Conservation (phyloP, 2,113 vertebrate genomes). For the Laterallus jamaicensis region DNA sequence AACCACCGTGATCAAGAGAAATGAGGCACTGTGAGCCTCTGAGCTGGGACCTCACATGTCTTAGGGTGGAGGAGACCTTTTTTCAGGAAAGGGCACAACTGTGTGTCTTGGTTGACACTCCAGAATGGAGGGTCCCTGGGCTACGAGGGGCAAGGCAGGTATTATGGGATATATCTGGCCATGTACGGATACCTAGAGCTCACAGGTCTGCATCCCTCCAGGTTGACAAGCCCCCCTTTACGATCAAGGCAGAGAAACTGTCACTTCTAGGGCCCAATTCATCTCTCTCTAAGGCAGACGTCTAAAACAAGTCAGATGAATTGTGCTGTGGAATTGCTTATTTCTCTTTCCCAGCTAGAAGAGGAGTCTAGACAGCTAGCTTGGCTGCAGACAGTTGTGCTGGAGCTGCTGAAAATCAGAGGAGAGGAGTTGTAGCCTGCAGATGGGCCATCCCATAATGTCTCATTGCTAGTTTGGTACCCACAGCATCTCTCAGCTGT, state of each 20-base stretch:
- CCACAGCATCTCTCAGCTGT: accelerated
- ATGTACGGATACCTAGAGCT: not conserved
- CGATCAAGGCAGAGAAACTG: constrained; percentile 2
- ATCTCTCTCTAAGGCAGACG: not conserved
- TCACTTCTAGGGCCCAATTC: not conserved
- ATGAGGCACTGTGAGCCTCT: not conserved
- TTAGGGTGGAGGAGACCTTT: not conserved
- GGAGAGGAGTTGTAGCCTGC: not conserved
- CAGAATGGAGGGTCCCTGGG: not conserved
- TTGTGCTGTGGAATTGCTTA: constrained; percentile 8
- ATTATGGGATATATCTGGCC: not conserved
- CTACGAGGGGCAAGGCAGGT: not conserved
- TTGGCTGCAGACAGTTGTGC: not conserved
- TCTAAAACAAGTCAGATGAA: constrained; percentile 24
- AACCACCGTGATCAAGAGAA: not conserved
- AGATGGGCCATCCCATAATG: not conserved
- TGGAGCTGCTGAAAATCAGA: not conserved
- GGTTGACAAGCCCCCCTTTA: not conserved
- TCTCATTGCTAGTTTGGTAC: not conserved
- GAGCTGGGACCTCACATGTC: constrained; percentile 1
- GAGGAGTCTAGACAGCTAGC: not conserved
- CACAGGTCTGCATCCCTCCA: not conserved
- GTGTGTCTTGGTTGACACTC: not conserved
- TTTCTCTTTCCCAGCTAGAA: not conserved
- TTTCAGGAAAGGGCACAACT: not conserved